These are phyloP conservation scores for Phodopus roborovskii DNA, from an alignment of 2,113 vertebrate species.

Conservation along the genomic window DNA sequence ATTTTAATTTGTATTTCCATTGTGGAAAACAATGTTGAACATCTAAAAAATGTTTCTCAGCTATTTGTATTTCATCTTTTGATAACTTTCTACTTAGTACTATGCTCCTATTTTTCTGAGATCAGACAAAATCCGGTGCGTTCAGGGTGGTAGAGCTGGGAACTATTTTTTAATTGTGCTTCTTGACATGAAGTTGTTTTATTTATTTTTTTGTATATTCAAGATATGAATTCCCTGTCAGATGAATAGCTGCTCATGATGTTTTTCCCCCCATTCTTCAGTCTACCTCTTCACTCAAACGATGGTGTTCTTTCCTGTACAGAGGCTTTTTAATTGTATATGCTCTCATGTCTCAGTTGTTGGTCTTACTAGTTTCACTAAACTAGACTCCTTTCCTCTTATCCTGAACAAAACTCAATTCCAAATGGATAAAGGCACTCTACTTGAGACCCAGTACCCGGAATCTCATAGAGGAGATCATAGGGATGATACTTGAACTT, in stretches of 20 bases:
- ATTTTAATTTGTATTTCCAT: background rate
- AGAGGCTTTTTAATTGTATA: background rate
- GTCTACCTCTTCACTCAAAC: background rate
- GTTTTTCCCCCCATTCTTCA: background rate
- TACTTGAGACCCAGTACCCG: background rate
- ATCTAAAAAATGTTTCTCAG: background rate
- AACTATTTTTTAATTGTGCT: background rate
- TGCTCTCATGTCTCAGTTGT: background rate
- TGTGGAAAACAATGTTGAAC: background rate
- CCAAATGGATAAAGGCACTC: background rate
- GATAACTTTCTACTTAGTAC: background rate
- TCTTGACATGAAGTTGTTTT: background rate
- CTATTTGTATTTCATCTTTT: background rate
- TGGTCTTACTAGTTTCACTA: background rate
- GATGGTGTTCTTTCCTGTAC: too few relatives aligned
- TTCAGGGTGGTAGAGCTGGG: background rate
- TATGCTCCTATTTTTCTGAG: background rate
- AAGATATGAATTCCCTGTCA: background rate
- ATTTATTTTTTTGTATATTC: background rate
- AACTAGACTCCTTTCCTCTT: background rate
- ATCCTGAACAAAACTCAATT: background rate
- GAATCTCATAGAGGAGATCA: background rate
- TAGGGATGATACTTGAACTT: background rate
- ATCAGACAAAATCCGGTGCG: background rate
- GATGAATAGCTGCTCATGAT: background rate